Evolutionary conservation across 2,888 invertebrate species (phyloP), one percentile per base, ranked within the genome.

Genomic region (Imbricaverruca yamaguchii): DNA sequence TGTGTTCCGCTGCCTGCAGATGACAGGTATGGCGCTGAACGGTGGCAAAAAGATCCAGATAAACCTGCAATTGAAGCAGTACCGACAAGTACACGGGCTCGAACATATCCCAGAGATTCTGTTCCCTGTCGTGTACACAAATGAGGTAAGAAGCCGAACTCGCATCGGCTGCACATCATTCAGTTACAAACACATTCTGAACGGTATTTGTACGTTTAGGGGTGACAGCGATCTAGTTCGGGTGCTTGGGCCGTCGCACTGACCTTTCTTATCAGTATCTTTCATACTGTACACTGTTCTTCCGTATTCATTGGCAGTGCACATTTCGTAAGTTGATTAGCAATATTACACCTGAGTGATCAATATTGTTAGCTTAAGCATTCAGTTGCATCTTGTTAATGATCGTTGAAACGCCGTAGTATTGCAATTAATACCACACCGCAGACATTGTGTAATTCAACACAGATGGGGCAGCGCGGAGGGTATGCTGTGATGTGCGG

Each of bases 21-120:
- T 81, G 23, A 82, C 83, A 0, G 83, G 83, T 15, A 81, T 83
- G 18, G 80, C 82, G 15, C 23, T 83, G 80, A 77, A 81, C 11
- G 83, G 82, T 0, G 83, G 82, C 77, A 83, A 83, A 65, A 79
- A 82, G n/a, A 83, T 83, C 55, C 83, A 83, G 79, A 74, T 83
- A 21, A 83, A 83, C 81, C 79, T 83, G 21, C 81, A 81, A 3
- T 74, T 83, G 9, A 56, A 80, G 21, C 82, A 61, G n/a, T 83
- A 82, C 57, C 39, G 0, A 13, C 3, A 69, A 39, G 13, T 69
- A 4, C 13, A 39, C 6, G 69, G 69, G 4, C 39, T 69, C 15
- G 69, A 69, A 13, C 0, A 69, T 0, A 39, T 69, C 23, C 39
- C 69, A 7, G 69, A 69, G 39, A 69, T 69, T 10, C 15, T 69